Conservation (phyloP, 2,797 vertebrate genomes). For the Prionace glauca region DNA sequence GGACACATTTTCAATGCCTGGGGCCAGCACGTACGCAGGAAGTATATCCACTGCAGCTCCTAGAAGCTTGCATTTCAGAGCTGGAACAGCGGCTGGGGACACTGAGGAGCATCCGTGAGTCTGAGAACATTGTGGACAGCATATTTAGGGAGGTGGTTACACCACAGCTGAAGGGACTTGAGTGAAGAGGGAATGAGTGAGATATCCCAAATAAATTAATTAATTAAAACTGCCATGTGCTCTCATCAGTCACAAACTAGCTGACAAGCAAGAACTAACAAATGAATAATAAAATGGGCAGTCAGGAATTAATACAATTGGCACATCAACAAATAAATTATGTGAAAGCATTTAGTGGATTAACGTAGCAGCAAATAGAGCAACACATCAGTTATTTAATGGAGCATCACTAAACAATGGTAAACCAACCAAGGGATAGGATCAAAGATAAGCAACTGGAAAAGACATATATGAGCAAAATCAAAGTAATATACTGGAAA, state of each 20-base stretch:
- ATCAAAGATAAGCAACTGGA: neutral
- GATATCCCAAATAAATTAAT: neutral
- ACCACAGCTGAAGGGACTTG: too few relatives aligned
- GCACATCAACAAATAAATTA: neutral
- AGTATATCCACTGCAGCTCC: too few relatives aligned
- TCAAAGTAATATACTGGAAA: too few relatives aligned
- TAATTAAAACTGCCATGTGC: neutral
- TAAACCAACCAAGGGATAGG: neutral
- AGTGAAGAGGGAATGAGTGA: too few relatives aligned
- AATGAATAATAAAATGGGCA: neutral
- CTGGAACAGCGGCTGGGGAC: too few relatives aligned
- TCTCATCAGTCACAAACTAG: neutral
- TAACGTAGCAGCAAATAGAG: too few relatives aligned
- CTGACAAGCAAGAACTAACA: neutral
- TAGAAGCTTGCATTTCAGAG: too few relatives aligned
- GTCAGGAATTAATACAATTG: neutral
- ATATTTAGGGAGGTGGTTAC: too few relatives aligned
- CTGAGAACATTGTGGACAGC: too few relatives aligned
- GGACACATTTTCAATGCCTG: too few relatives aligned
- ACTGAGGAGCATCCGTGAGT: too few relatives aligned
- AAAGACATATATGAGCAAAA: neutral
- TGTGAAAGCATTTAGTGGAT: neutral
- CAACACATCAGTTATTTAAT: neutral
- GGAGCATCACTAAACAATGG: neutral
- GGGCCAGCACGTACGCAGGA: too few relatives aligned